phyloP scores from a whole-genome alignment of 2,797 vertebrate species.

The Muraenolepis orangiensis region DNA sequence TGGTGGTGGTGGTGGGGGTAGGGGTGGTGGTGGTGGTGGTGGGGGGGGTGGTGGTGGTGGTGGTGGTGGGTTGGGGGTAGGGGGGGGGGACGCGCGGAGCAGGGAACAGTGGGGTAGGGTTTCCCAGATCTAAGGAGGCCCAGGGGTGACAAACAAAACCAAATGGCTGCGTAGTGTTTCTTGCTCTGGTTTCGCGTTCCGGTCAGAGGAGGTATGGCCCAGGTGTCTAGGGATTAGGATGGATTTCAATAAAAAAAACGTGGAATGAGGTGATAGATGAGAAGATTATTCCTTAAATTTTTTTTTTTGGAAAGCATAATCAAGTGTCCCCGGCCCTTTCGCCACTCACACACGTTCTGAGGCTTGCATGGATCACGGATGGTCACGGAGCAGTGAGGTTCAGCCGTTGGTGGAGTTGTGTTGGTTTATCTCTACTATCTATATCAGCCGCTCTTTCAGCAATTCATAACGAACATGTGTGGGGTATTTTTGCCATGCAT shows the following conservation, averaged over 20 bases:
- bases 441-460: constrained; percentile 46
- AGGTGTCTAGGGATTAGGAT: constrained; percentile 46
- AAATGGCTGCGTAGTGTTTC: constrained; percentile 60
- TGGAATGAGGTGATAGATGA: constrained; percentile 4
- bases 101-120: constrained; percentile 50
- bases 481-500: constrained; percentile 50
- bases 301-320: constrained; percentile 20
- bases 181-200: constrained; percentile 59
- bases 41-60: too few relatives aligned
- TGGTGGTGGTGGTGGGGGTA: too few relatives aligned
- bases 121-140: constrained; percentile 53
- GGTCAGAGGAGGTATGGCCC: constrained; percentile 52
- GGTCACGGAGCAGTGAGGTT: constrained; percentile 24
- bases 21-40: too few relatives aligned
- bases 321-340: constrained; percentile 12
- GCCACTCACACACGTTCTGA: constrained; percentile 1
- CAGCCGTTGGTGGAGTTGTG: constrained; percentile 45
- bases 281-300: constrained; percentile 10
- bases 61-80: too few relatives aligned
- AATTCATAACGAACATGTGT: constrained; percentile 33
- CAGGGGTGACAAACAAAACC: constrained; percentile 58
- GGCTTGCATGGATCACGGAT: not conserved
- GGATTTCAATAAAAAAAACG: constrained; percentile 15
- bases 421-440: constrained; percentile 32
- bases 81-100: too few relatives aligned